Conservation (phyloP, 1,140 invertebrate genomes). For the Pantala flavescens region DNA sequence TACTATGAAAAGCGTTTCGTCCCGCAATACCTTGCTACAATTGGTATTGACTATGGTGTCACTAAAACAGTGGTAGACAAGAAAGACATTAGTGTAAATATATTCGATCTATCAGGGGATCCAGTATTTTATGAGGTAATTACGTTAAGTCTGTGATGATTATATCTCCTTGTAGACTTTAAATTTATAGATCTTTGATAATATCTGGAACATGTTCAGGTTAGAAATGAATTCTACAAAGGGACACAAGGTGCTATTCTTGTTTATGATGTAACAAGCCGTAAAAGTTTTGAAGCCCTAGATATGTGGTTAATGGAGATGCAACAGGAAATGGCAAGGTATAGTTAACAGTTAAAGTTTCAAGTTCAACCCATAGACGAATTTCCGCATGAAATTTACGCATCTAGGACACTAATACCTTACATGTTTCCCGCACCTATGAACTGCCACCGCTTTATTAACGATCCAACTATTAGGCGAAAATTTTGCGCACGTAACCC, state of each 20-base stretch:
- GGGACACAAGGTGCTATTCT: conserved; percentile 11
- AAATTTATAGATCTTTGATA: background rate
- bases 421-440: too few species aligned
- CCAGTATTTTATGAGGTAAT: conserved; percentile 15
- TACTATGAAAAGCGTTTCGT: conserved; percentile 15
- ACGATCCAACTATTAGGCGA: too few species aligned
- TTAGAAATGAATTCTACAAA: conserved; percentile 14
- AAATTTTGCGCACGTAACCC: too few species aligned
- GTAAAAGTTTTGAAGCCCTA: conserved; percentile 12
- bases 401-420: too few species aligned
- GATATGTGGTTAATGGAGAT: conserved; percentile 8
- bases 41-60: conserved; percentile 15
- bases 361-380: too few species aligned
- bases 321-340: conserved; percentile 11
- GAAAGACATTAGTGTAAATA: conserved; percentile 14
- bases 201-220: background rate
- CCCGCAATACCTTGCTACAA: conserved; percentile 11
- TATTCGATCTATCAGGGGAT: conserved; percentile 14
- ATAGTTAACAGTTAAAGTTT: background rate
- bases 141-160: background rate
- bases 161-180: background rate
- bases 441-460: too few species aligned
- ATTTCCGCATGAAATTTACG: too few species aligned
- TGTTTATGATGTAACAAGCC: conserved; percentile 12
- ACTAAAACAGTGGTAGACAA: conserved; percentile 9